These are phyloP conservation scores for Nematostella vectensis DNA, from an alignment of 92 coral and sea anemone species.

Conservation along the genomic window DNA sequence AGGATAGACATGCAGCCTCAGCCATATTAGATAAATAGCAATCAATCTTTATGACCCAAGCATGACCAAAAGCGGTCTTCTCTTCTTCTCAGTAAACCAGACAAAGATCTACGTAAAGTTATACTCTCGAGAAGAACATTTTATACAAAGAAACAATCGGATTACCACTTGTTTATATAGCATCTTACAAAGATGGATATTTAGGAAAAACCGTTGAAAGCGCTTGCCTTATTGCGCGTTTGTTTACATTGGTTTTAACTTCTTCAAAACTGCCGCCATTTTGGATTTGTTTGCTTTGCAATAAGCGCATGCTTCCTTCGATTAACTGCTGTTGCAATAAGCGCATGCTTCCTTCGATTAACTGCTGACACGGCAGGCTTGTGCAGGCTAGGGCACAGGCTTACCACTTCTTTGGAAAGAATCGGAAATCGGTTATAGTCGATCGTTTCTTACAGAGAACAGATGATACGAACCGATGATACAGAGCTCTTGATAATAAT, in stretches of 20 bases:
- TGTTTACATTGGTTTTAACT: conserved; percentile 40
- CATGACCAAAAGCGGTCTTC: background rate
- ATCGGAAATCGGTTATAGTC: no score
- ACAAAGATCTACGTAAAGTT: no score
- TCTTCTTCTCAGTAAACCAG: background rate
- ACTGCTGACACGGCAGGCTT: conserved; percentile 8
- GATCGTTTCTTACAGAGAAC: no score
- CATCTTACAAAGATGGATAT: no score
- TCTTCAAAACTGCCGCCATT: conserved; percentile 74
- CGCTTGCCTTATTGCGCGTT: conserved; percentile 30
- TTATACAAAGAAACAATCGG: no score
- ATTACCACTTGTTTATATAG: no score
- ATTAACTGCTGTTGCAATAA: background rate
- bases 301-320: conserved; percentile 15
- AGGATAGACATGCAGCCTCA: background rate
- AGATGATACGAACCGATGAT: no score
- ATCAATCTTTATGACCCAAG: background rate
- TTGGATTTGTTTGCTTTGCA: conserved; percentile 12
- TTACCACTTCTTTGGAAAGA: no score
- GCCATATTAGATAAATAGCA: background rate
- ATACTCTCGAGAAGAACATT: no score
- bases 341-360: conserved; percentile 16
- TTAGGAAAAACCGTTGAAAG: conserved; percentile 55
- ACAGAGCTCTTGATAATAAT: no score
- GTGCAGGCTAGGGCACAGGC: no score